Conservation (phyloP, 2,113 vertebrate genomes). For the Oryzias javanicus region DNA sequence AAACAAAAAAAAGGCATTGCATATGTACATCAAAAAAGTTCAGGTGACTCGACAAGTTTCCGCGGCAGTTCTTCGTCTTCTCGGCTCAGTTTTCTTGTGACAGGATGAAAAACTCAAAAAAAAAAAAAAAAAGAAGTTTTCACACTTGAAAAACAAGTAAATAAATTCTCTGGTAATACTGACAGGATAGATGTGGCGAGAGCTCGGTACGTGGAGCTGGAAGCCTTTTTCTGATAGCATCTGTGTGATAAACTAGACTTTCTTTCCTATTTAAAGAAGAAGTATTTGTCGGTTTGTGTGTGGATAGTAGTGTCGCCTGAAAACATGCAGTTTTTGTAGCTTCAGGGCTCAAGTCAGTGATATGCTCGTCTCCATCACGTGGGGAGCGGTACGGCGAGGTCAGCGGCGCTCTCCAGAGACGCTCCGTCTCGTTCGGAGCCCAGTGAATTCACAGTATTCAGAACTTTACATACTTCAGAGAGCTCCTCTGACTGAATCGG, state of each 20-base stretch:
- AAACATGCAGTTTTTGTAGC: not conserved
- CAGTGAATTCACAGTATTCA: not conserved
- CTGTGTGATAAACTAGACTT: constrained; percentile 15
- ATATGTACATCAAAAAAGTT: constrained; percentile 68
- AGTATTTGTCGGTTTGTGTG: too few species aligned
- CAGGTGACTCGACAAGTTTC: constrained; percentile 29
- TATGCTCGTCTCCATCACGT: constrained; percentile 9
- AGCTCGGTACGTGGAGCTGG: constrained; percentile 23
- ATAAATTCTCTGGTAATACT: constrained; percentile 40
- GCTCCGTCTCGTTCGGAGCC: too few species aligned
- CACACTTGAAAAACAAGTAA: constrained; percentile 18
- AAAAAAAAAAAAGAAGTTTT: constrained; percentile 14
- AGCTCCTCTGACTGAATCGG: not conserved
- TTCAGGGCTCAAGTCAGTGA: constrained; percentile 2
- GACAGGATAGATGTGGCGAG: constrained; percentile 20
- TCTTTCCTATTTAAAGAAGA: too few species aligned
- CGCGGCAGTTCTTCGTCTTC: constrained; percentile 49
- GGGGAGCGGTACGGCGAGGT: too few species aligned
- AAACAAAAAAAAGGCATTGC: constrained; percentile 59
- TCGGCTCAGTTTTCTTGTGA: constrained; percentile 65
- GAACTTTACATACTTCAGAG: not conserved
- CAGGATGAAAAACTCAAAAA: constrained; percentile 52
- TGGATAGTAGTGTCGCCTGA: too few species aligned
- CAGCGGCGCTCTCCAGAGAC: too few species aligned
- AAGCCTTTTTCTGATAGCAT: constrained; percentile 38